phyloP scores from a whole-genome alignment of 1,140 invertebrate species.

The Drosophila pseudoobscura region DNA sequence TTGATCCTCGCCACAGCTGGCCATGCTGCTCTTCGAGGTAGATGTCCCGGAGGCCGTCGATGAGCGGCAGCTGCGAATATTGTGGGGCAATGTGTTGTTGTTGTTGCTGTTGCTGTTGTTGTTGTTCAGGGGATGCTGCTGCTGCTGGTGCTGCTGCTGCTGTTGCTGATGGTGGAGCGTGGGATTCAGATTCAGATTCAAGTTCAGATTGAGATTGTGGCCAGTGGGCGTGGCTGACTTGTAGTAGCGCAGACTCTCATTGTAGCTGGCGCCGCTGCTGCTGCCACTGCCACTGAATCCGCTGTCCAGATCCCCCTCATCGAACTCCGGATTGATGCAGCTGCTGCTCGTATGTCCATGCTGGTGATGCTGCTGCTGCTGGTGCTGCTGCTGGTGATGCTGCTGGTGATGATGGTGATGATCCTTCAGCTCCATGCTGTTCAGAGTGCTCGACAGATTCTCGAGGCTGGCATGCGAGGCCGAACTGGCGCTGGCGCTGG shows the following conservation, averaged over 20 bases:
- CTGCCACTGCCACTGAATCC: slow-evolving; percentile 89
- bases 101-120: slow-evolving; percentile 36
- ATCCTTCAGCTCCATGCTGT: slow-evolving; percentile 88
- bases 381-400: no score
- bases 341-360: slow-evolving; percentile 68
- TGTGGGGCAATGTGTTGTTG: slow-evolving; percentile 70
- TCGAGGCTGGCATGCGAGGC: slow-evolving; percentile 84
- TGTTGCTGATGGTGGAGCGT: slow-evolving; percentile 24
- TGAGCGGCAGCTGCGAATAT: slow-evolving; percentile 72
- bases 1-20: slow-evolving; percentile 76
- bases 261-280: slow-evolving; percentile 90
- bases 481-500: slow-evolving; percentile 49
- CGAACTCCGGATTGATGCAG: slow-evolving; percentile 87
- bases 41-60: slow-evolving; percentile 76
- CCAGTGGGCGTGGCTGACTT: slow-evolving; percentile 72
- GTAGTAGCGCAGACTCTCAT: slow-evolving; percentile 86
- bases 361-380: no score
- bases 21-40: slow-evolving; percentile 80
- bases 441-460: slow-evolving; percentile 85
- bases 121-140: slow-evolving; percentile 24
- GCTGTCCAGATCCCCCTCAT: slow-evolving; percentile 90
- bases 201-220: slow-evolving; percentile 29
- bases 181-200: no score
- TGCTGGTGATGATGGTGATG: slow-evolving; percentile 73
- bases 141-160: background rate